Conservation (phyloP, 2,113 vertebrate species). For the Passer montanus region DNA sequence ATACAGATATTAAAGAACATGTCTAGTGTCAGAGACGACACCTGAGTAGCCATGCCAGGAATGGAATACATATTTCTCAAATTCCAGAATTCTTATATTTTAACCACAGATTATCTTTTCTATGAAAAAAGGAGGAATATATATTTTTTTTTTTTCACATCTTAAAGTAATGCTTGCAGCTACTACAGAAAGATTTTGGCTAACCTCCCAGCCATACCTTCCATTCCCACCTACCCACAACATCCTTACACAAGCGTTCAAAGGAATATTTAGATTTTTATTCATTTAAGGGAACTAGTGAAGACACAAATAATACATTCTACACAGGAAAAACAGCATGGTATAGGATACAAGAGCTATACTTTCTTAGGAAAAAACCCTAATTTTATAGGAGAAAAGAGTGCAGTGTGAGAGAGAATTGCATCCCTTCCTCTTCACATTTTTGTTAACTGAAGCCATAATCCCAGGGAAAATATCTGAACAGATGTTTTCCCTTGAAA, state of each 20-base stretch:
- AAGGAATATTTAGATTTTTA: background rate
- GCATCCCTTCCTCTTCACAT: background rate
- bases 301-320: background rate
- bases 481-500: slow-evolving; percentile 69
- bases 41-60: background rate
- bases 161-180: slow-evolving; percentile 14
- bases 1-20: background rate
- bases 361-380: background rate
- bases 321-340: background rate
- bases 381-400: background rate
- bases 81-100: background rate
- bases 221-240: background rate
- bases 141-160: background rate
- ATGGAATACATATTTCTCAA: background rate
- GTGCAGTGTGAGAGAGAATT: background rate
- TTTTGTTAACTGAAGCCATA: slow-evolving; percentile 28
- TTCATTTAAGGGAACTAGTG: background rate
- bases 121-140: background rate
- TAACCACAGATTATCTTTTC: background rate
- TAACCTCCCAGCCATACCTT: background rate
- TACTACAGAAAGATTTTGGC: background rate
- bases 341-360: background rate
- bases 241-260: background rate
- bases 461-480: slow-evolving; percentile 58
- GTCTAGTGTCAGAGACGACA: background rate